Evolutionary conservation across 2,888 invertebrate genomes (phyloP).

Genomic region (Muschampia plurimacula): DNA sequence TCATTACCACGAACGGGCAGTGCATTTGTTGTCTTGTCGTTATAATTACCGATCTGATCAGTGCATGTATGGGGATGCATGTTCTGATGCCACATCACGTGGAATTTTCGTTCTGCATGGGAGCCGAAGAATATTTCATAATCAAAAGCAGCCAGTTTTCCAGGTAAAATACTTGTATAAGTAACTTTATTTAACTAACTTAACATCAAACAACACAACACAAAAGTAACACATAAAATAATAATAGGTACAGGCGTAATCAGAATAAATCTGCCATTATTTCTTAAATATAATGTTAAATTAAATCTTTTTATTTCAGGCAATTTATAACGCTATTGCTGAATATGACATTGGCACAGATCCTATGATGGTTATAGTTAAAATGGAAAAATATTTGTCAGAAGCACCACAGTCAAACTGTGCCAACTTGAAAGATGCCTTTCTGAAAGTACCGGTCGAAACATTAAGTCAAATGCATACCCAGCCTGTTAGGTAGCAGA

Average conservation of each 20-base stretch:
- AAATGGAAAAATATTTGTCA: slow-evolving; percentile 69
- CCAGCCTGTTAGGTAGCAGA: slow-evolving; percentile 56
- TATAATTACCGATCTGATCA: slow-evolving; percentile 98
- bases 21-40: slow-evolving; percentile 92
- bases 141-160: slow-evolving; percentile 94
- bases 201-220: too few species aligned
- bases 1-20: slow-evolving; percentile 91
- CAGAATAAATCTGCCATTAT: not conserved
- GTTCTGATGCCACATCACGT: slow-evolving; percentile 88
- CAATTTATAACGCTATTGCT: slow-evolving; percentile 70
- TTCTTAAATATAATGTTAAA: not conserved
- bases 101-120: slow-evolving; percentile 96
- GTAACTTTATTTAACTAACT: too few species aligned
- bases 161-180: slow-evolving; percentile 63
- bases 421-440: slow-evolving; percentile 68
- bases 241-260: not conserved
- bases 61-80: slow-evolving; percentile 97
- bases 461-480: slow-evolving; percentile 56
- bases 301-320: slow-evolving; percentile 58
- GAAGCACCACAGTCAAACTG: slow-evolving; percentile 68
- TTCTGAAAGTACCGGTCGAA: slow-evolving; percentile 64
- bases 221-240: too few species aligned
- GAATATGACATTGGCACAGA: slow-evolving; percentile 89
- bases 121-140: slow-evolving; percentile 94
- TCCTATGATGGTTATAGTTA: slow-evolving; percentile 86